A percentile compares a stretch with the other conserved stretches of the same genome.
These are phyloP conservation scores for Lanius ludovicianus DNA, from an alignment of 2,113 vertebrate genomes.

Conservation along the genomic window DNA sequence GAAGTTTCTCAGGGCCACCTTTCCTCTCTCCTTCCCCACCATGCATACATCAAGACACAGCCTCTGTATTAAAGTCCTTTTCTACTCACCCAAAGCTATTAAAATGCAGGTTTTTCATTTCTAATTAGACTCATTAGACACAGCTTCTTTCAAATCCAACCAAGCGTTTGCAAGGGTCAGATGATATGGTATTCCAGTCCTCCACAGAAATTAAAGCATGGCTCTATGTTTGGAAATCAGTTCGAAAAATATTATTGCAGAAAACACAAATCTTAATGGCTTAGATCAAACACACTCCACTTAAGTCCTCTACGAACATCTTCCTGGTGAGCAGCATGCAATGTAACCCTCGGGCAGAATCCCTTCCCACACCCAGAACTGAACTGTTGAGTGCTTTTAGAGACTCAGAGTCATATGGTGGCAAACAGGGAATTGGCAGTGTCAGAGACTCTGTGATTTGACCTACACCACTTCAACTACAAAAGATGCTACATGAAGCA, in stretches of 20 bases:
- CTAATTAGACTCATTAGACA: background rate
- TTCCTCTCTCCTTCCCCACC: background rate
- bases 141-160: background rate
- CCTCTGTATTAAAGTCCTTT: background rate
- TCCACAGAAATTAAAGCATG: background rate
- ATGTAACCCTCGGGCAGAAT: background rate
- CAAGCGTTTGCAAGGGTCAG: background rate
- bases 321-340: background rate
- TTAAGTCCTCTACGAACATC: background rate
- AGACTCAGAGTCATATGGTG: background rate
- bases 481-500: background rate
- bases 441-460: accelerated
- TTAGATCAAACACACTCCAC: background rate
- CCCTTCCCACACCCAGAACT: background rate
- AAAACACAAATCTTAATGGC: background rate
- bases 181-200: background rate
- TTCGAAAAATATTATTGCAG: background rate
- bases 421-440: background rate
- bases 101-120: background rate
- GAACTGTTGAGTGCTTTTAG: background rate
- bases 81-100: background rate
- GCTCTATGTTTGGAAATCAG: background rate
- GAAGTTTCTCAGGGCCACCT: background rate
- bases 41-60: accelerated
- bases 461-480: background rate